Evolutionary conservation across 2,113 vertebrate species (phyloP), one percentile per base, ranked within the genome.

Genomic region (Proteles cristata): DNA sequence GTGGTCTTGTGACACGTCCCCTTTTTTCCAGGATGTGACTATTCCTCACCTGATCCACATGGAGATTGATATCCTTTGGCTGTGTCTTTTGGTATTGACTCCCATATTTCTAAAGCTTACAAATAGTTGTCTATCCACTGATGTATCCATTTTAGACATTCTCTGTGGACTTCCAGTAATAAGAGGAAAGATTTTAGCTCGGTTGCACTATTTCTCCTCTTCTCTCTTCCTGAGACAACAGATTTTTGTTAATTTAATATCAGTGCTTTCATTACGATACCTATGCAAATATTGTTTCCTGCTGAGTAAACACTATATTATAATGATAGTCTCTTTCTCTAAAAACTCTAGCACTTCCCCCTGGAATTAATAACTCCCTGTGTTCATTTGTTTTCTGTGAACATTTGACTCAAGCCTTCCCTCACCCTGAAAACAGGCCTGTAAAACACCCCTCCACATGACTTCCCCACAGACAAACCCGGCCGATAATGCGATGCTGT

Each of bases 321-420:
- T 53, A 79, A 90, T 2, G 45, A 61, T 19, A 68, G 79, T 79
- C 76, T 26, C 66, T 95, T 90, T 89, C 45, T 77, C 90, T 93
- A 35, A 61, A 35, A 79, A 33, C n/a, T 68, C 55, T 5, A 43
- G 28, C 35, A 25, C 69, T 65, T 95, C 73, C 61, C 1, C 4
- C 14, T 43, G 90, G 26, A 58, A 91, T 84, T 68, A 80, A 79
- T 16, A 80, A 80, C 68, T 17, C 55, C 28, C 28, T 74, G 63
- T 53, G 66, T 81, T 80, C 50, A 48, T 55, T 82, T 84, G 58
- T 53, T 95, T 96, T 95, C 90, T 88, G 68, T 74, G 65, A 81
- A 81, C 8, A 65, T 87, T 74, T 94, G 71, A 81, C 79, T 6
- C 61, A 43, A 28, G 48, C 14, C 71, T 95, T 43, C 28, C 69